Evolutionary conservation across 2,797 vertebrate genomes (phyloP).

Genomic region (Neopelma chrysocephalum): DNA sequence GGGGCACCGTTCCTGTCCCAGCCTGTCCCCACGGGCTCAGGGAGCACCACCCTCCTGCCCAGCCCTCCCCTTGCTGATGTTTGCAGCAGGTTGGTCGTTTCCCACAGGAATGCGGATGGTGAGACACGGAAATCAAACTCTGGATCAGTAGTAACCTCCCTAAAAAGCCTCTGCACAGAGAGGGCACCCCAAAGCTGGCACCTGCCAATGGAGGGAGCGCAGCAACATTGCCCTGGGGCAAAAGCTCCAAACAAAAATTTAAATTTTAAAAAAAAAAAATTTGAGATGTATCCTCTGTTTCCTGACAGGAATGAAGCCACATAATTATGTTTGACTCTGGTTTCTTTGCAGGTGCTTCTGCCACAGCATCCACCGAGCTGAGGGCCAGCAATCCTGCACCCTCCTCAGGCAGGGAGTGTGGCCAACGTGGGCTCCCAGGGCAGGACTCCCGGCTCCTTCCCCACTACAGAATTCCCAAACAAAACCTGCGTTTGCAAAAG

Average conservation of each 20-base stretch:
- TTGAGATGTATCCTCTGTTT: neutral
- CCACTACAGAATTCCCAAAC: neutral
- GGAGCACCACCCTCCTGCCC: neutral
- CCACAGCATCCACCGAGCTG: rapidly evolving
- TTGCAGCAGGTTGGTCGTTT: neutral
- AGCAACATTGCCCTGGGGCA: neutral
- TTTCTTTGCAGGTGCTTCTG: neutral
- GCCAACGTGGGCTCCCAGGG: neutral
- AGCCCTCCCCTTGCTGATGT: rapidly evolving
- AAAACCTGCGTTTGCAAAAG: neutral
- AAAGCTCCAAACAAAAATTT: neutral
- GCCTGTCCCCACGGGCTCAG: neutral
- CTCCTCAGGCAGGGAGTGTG: rapidly evolving
- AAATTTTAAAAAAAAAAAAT: neutral
- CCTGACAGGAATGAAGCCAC: rapidly evolving
- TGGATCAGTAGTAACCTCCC: neutral
- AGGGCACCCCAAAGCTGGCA: neutral
- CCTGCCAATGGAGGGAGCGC: neutral
- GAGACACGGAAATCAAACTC: neutral
- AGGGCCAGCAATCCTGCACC: neutral
- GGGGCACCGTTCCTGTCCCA: neutral
- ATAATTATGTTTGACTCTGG: neutral
- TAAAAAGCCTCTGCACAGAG: rapidly evolving
- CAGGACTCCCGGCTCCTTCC: neutral
- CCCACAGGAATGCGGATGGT: neutral